phyloP scores from a whole-genome alignment of 2,113 vertebrate species.

The Prunella himalayana region DNA sequence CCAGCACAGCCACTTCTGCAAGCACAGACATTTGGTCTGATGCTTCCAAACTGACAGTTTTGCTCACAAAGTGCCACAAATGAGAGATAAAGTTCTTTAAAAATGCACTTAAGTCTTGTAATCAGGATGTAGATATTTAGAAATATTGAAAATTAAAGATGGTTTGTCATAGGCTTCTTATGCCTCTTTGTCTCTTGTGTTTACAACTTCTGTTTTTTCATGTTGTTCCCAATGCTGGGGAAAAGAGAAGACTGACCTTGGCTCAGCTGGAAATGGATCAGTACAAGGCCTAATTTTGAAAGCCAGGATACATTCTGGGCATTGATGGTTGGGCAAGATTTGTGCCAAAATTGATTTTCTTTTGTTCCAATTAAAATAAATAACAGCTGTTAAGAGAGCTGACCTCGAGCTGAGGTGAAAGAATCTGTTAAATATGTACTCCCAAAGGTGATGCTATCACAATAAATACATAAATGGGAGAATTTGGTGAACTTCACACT shows the following conservation, averaged over 20 bases:
- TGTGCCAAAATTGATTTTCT: background rate
- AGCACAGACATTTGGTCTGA: constrained; percentile 74
- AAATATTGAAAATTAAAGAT: background rate
- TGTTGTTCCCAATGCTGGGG: background rate
- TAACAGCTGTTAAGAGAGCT: background rate
- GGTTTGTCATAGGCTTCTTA: background rate
- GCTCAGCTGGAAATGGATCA: background rate
- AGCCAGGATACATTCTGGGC: background rate
- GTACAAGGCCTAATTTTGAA: background rate
- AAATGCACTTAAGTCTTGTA: background rate
- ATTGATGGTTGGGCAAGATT: background rate
- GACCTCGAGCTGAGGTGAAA: background rate
- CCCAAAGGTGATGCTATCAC: background rate
- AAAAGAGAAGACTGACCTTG: background rate
- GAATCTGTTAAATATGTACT: background rate
- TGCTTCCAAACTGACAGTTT: constrained; percentile 66
- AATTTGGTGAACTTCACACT: background rate
- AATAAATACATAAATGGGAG: background rate
- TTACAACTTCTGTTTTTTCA: background rate
- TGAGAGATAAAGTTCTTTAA: background rate
- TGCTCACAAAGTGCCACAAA: constrained; percentile 56
- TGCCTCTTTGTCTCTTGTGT: background rate
- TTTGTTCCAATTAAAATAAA: background rate
- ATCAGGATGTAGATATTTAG: background rate
- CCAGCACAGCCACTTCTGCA: constrained; percentile 68